These are phyloP conservation scores for Enteromius afrohamiltoni DNA, from an alignment of 2,797 vertebrate genomes.

Conservation along the genomic window DNA sequence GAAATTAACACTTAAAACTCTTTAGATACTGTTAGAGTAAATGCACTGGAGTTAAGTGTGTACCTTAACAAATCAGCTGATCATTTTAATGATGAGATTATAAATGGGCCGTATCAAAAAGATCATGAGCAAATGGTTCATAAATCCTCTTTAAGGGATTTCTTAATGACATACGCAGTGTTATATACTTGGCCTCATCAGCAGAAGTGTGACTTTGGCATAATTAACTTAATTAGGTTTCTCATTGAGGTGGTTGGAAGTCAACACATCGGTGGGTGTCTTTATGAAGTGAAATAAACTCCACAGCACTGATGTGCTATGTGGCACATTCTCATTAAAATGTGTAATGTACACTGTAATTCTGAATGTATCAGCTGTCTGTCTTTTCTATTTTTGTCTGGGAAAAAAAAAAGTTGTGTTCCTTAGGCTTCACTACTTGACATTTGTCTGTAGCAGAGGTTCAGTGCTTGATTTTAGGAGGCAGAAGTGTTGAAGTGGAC, in stretches of 20 bases:
- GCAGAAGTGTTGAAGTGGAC: slow-evolving; percentile 14
- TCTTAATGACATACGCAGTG: slow-evolving; percentile 31
- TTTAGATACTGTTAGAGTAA: slow-evolving; percentile 11
- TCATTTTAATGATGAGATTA: slow-evolving; percentile 20
- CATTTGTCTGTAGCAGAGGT: slow-evolving; percentile 36
- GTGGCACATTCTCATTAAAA: not conserved
- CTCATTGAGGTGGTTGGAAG: slow-evolving; percentile 1
- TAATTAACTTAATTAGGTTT: slow-evolving; percentile 31
- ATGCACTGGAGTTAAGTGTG: not conserved
- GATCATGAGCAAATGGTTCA: slow-evolving; percentile 19
- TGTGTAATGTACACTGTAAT: not conserved
- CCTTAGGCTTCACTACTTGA: slow-evolving; percentile 13
- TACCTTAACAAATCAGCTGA: slow-evolving; percentile 38
- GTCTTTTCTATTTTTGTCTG: not conserved
- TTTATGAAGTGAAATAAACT: slow-evolving; percentile 22
- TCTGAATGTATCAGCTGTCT: not conserved
- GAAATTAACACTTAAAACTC: not conserved
- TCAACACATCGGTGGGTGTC: slow-evolving; percentile 6
- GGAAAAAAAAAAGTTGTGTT: slow-evolving; percentile 15
- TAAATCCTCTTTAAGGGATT: slow-evolving; percentile 28
- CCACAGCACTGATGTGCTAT: not conserved
- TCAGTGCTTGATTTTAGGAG: slow-evolving; percentile 47
- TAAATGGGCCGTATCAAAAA: slow-evolving; percentile 11
- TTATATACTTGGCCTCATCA: slow-evolving; percentile 17
- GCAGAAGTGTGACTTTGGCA: slow-evolving; percentile 27